Conservation (phyloP, 2,113 vertebrate genomes). For the Sarotherodon lohbergeri region DNA sequence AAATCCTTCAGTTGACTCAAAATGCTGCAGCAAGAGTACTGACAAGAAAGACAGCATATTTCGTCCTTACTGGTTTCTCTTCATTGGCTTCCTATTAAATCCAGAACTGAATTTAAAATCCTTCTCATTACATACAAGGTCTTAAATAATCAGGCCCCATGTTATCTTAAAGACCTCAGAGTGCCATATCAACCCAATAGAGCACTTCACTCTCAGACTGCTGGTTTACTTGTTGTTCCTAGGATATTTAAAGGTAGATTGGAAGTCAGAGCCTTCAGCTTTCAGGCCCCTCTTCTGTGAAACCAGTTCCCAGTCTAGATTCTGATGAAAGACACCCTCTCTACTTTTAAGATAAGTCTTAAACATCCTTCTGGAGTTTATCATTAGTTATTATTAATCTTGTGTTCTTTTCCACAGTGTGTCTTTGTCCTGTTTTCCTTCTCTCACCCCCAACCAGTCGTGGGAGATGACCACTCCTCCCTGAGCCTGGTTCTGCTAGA, state of each 20-base stretch:
- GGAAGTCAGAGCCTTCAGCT: fast-evolving
- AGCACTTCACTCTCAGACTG: neutral
- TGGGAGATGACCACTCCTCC: neutral
- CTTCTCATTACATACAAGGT: neutral
- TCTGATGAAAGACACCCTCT: neutral
- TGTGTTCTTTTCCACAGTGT: neutral
- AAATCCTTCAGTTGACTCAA: neutral
- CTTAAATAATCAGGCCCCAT: neutral
- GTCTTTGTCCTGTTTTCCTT: neutral
- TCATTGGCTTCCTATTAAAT: neutral
- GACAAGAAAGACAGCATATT: neutral
- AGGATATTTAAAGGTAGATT: neutral
- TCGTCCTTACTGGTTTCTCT: neutral
- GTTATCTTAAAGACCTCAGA: neutral
- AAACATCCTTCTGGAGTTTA: neutral
- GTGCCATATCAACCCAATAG: neutral
- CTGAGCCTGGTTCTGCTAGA: neutral
- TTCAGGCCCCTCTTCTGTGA: neutral
- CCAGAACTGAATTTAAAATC: neutral
- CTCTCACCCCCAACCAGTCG: fast-evolving
- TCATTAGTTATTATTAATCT: neutral
- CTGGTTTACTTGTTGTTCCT: neutral
- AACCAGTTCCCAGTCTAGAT: neutral
- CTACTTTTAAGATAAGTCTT: neutral
- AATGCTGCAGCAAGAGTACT: neutral